These are phyloP conservation scores for Temnothorax nylanderi DNA, from an alignment of 1,140 invertebrate species.

Conservation along the genomic window DNA sequence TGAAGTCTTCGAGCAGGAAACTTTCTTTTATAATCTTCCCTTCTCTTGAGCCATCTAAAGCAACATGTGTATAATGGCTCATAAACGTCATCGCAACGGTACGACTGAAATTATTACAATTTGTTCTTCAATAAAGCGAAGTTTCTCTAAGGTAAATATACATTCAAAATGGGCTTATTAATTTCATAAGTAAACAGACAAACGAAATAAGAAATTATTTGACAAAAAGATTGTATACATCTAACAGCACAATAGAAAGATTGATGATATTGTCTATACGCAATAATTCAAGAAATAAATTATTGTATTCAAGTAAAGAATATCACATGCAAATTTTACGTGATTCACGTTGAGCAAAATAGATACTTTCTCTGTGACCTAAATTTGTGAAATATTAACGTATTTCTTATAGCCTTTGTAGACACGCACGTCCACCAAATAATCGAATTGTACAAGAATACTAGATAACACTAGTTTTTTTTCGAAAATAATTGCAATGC, in stretches of 20 bases:
- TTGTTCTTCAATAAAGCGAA: conserved; percentile 1
- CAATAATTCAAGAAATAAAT: conserved; percentile 5
- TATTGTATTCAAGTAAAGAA: neutral
- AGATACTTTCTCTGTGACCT: conserved; percentile 18
- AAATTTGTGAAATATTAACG: neutral
- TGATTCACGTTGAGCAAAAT: neutral
- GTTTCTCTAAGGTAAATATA: neutral
- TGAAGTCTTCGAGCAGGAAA: conserved; percentile 35
- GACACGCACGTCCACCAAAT: neutral
- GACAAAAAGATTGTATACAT: neutral
- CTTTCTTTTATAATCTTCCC: conserved; percentile 73
- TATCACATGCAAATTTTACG: neutral
- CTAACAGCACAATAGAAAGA: neutral
- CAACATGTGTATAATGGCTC: neutral
- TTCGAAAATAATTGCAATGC: neutral
- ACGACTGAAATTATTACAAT: neutral
- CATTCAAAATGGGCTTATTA: neutral
- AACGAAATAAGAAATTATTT: neutral
- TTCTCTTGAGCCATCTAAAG: neutral
- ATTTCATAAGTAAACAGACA: neutral
- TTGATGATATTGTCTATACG: neutral
- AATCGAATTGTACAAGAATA: neutral
- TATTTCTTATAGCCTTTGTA: neutral
- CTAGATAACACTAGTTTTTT: neutral
- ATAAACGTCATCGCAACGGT: neutral